Evolutionary conservation across 2,888 invertebrate genomes (phyloP).

Genomic region (Halocaridina rubra): DNA sequence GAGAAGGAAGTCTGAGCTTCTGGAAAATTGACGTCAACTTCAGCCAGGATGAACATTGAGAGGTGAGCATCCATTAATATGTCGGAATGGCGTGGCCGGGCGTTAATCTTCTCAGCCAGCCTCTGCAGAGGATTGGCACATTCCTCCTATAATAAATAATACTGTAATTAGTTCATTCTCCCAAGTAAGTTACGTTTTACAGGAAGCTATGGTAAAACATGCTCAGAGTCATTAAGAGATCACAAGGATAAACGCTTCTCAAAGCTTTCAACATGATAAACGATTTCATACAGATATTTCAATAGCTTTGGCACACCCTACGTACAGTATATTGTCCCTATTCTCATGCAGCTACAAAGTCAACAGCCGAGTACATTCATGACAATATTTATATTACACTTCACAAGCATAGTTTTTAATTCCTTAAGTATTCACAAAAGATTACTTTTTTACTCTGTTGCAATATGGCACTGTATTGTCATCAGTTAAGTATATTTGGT

Average conservation of each 20-base stretch:
- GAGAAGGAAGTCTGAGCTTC: constrained; percentile 36
- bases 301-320: not conserved
- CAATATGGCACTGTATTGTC: too few species aligned
- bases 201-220: not conserved
- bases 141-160: constrained; percentile 76
- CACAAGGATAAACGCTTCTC: not conserved
- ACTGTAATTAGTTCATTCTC: too few species aligned
- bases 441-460: too few species aligned
- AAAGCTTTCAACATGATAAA: too few species aligned
- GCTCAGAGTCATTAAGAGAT: not conserved
- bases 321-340: not conserved
- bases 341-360: too few species aligned
- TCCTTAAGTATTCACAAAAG: too few species aligned
- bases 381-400: too few species aligned
- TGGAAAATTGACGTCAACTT: constrained; percentile 83
- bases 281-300: not conserved
- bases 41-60: constrained; percentile 92
- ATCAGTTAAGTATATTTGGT: too few species aligned
- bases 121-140: constrained; percentile 85
- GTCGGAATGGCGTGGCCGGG: constrained; percentile 78
- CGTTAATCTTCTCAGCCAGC: constrained; percentile 86
- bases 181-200: not conserved
- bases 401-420: too few species aligned
- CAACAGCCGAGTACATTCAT: too few species aligned
- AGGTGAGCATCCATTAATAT: constrained; percentile 87